Percentiles rank a stretch among this genome's conserved stretches.
These are phyloP conservation scores for Mimas tiliae DNA, from an alignment of 2,888 invertebrate species.

Conservation along the genomic window DNA sequence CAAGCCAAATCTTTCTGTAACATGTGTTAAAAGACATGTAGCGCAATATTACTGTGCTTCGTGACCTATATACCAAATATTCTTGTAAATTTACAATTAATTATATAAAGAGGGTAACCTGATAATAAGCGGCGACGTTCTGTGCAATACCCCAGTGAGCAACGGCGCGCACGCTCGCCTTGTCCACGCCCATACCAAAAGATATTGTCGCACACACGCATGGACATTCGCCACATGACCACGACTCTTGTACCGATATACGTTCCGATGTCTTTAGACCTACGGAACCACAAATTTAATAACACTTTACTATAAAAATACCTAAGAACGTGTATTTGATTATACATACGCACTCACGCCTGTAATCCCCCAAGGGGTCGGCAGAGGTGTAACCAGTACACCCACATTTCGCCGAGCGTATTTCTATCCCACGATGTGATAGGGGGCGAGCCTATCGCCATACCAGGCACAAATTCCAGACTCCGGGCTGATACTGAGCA, in stretches of 20 bases:
- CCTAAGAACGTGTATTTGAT: background rate
- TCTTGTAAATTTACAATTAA: background rate
- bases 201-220: slow-evolving; percentile 98
- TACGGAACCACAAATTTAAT: slow-evolving; percentile 43
- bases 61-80: too few species aligned
- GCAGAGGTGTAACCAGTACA: too few species aligned
- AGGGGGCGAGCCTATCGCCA: too few species aligned
- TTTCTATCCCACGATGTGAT: too few species aligned
- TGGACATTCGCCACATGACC: slow-evolving; percentile 95
- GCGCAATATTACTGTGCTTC: too few species aligned
- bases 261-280: slow-evolving; percentile 90
- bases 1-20: too few species aligned
- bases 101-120: slow-evolving; percentile 59
- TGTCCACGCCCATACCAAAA: slow-evolving; percentile 99
- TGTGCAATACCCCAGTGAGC: slow-evolving; percentile 98
- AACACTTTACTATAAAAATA: slow-evolving; percentile 13
- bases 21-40: too few species aligned
- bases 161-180: slow-evolving; percentile 97
- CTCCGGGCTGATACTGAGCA: too few species aligned
- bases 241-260: slow-evolving; percentile 92
- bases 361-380: too few species aligned
- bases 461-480: too few species aligned
- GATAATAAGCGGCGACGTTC: slow-evolving; percentile 97
- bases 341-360: too few species aligned
- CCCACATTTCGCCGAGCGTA: too few species aligned